Evolutionary conservation across 2,113 vertebrate species (phyloP).

Genomic region (Oophaga pumilio): DNA sequence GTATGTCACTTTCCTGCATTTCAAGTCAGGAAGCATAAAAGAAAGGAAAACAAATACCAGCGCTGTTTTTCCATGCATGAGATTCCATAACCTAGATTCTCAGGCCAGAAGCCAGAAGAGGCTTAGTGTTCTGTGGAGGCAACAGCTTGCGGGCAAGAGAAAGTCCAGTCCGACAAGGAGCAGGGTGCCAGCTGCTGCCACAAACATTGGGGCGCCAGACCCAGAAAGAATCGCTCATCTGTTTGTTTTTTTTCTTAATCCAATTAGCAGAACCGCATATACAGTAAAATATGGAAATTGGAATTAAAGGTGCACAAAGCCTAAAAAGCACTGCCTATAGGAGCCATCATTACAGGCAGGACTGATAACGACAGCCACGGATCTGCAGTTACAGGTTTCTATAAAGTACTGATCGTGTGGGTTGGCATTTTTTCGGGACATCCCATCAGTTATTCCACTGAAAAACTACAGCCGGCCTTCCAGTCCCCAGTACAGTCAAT

Average conservation of each 20-base stretch:
- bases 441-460: too few species aligned
- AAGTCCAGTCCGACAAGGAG: not conserved
- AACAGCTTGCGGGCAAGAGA: not conserved
- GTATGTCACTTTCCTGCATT: slow-evolving; percentile 15
- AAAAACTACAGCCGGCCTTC: too few species aligned
- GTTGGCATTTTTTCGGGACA: too few species aligned
- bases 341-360: not conserved
- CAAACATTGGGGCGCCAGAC: not conserved
- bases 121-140: slow-evolving; percentile 2
- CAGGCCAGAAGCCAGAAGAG: slow-evolving; percentile 10
- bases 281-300: not conserved
- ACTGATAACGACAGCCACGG: too few species aligned
- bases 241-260: not conserved
- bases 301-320: not conserved
- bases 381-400: too few species aligned
- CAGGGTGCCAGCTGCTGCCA: slow-evolving; percentile 22
- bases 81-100: slow-evolving; percentile 36
- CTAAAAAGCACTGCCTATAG: too few species aligned
- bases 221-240: slow-evolving; percentile 19
- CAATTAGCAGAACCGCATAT: not conserved
- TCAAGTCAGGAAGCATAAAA: slow-evolving; percentile 43
- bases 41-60: slow-evolving; percentile 48
- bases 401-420: too few species aligned
- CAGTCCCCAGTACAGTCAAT: too few species aligned
- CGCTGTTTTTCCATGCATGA: not conserved